Conservation (phyloP, 2,797 vertebrate species). For the Vireo griseus region DNA sequence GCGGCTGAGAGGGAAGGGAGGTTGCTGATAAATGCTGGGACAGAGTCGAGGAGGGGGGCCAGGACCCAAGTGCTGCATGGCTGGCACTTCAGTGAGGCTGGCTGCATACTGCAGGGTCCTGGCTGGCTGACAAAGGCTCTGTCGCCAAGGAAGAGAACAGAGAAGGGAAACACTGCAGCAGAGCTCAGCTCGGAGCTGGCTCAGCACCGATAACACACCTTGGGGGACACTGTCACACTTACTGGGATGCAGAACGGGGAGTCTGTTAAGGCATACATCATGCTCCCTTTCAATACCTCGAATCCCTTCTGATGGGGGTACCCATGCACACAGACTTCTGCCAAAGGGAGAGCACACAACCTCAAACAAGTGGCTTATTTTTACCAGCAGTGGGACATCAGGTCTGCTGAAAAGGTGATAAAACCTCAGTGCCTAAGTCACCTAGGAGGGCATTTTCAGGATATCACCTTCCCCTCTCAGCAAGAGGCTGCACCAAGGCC, state of each 20-base stretch:
- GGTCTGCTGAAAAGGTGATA: not conserved
- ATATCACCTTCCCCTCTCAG: not conserved
- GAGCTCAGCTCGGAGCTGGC: not conserved
- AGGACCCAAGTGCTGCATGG: not conserved
- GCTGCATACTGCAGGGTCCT: not conserved
- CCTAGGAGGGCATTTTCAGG: not conserved
- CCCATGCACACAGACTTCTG: not conserved
- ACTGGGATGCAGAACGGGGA: not conserved
- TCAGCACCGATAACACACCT: accelerated
- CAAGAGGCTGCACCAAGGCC: not conserved
- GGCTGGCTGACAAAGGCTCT: not conserved
- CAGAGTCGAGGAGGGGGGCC: not conserved
- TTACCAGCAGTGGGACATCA: not conserved
- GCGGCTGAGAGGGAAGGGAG: constrained; percentile 21
- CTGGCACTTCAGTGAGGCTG: not conserved
- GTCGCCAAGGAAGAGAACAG: not conserved
- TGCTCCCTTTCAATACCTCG: not conserved
- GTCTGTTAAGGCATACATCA: accelerated
- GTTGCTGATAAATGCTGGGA: not conserved
- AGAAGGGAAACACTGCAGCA: not conserved
- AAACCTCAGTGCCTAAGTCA: not conserved
- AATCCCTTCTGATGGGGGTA: not conserved
- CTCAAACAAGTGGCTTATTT: not conserved
- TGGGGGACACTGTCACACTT: accelerated
- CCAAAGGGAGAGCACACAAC: not conserved